Percentiles rank a stretch among this genome's conserved stretches.
These are phyloP conservation scores for Elephas maximus DNA, from an alignment of 2,113 vertebrate species.

Conservation along the genomic window DNA sequence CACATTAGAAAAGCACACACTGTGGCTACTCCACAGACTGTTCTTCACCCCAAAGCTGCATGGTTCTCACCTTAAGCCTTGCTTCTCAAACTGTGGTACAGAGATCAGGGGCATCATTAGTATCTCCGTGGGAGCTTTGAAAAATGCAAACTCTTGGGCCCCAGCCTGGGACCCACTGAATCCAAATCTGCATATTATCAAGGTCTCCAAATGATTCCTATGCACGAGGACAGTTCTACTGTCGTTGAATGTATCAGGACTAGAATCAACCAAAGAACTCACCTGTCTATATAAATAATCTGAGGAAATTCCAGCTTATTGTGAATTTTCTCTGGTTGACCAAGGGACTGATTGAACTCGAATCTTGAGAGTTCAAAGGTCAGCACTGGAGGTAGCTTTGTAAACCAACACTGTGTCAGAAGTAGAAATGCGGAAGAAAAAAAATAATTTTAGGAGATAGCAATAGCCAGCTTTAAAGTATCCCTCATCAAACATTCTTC, in stretches of 20 bases:
- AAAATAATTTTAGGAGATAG: slow-evolving; percentile 60
- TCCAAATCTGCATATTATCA: neutral
- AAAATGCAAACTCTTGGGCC: neutral
- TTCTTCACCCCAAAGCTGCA: neutral
- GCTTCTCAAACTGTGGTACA: neutral
- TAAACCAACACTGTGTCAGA: slow-evolving; percentile 95
- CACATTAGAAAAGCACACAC: neutral
- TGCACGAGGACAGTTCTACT: accelerated
- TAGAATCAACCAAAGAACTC: slow-evolving; percentile 63
- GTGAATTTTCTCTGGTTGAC: slow-evolving; percentile 99
- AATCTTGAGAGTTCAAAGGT: slow-evolving; percentile 99
- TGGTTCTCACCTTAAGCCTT: neutral
- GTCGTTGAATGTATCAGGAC: neutral
- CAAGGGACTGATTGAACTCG: slow-evolving; percentile 98
- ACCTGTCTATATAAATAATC: slow-evolving; percentile 99
- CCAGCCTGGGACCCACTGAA: neutral
- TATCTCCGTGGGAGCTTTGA: neutral
- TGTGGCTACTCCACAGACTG: neutral
- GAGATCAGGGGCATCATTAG: neutral
- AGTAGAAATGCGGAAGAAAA: slow-evolving; percentile 69
- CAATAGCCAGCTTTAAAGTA: slow-evolving; percentile 42
- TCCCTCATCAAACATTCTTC: slow-evolving; percentile 31
- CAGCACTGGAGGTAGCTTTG: slow-evolving; percentile 96
- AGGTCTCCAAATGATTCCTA: neutral
- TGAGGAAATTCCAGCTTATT: slow-evolving; percentile 97